Percentiles rank a stretch among this genome's conserved stretches.
phyloP scores from a whole-genome alignment of 37 sponge, comb jelly and placozoan genomes.

The Bolinopsis microptera region DNA sequence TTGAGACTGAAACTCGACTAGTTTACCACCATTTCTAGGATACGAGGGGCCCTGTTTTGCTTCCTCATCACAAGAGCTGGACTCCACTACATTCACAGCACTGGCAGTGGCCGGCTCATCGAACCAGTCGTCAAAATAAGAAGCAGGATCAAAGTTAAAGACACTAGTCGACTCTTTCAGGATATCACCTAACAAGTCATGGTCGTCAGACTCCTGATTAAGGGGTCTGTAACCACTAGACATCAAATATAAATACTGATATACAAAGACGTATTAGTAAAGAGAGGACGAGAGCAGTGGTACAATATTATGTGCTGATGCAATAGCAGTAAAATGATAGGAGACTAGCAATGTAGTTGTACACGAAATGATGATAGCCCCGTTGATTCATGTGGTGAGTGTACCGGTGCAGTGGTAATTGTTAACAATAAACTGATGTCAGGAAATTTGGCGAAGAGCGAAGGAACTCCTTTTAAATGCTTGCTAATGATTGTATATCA shows the following conservation, averaged over 20 bases:
- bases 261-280: too few relatives aligned
- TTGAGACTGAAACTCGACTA: not conserved
- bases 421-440: too few relatives aligned
- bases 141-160: conserved; percentile 3
- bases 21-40: not conserved
- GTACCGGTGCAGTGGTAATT: not conserved
- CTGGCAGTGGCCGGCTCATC: not conserved
- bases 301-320: not conserved
- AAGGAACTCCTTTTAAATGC: too few relatives aligned
- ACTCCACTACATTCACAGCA: not conserved
- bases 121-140: conserved; percentile 13
- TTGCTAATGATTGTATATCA: too few relatives aligned
- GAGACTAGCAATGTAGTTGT: not conserved
- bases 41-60: not conserved
- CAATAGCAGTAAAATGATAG: not conserved
- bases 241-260: too few relatives aligned
- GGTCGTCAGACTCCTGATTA: not conserved
- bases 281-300: too few relatives aligned
- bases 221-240: not conserved
- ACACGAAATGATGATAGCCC: not conserved
- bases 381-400: not conserved
- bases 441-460: too few relatives aligned
- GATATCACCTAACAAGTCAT: not conserved
- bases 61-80: not conserved
- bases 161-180: not conserved